Conservation (phyloP, 2,113 vertebrate genomes). For the Anarrhichthys ocellatus region DNA sequence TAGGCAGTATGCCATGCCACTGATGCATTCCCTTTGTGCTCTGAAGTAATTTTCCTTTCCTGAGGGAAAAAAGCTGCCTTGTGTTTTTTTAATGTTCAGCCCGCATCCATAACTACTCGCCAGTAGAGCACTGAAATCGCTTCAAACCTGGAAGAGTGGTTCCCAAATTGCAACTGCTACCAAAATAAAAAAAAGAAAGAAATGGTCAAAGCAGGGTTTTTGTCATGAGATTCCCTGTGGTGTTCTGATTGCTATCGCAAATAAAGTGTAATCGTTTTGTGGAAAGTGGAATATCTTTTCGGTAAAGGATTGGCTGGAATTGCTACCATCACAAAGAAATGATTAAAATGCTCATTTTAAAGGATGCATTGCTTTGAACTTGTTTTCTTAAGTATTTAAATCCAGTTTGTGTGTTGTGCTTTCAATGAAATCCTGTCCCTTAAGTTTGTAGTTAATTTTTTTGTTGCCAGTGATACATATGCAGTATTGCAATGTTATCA, state of each 20-base stretch:
- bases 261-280: background rate
- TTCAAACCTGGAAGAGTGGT: conserved; percentile 42
- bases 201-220: background rate
- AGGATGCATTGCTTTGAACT: background rate
- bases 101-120: conserved; percentile 54
- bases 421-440: background rate
- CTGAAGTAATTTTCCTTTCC: conserved; percentile 71
- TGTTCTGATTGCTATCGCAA: conserved; percentile 4
- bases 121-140: conserved; percentile 37
- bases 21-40: conserved; percentile 73
- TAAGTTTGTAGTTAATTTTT: background rate
- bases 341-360: background rate
- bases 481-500: background rate
- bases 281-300: background rate
- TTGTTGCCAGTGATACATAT: background rate
- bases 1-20: conserved; percentile 58
- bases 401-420: background rate
- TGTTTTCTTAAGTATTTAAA: background rate
- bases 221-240: background rate
- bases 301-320: background rate
- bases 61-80: conserved; percentile 54
- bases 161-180: conserved; percentile 32
- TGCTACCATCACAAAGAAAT: background rate
- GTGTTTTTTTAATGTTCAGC: conserved; percentile 63
- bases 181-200: background rate